Evolutionary conservation across 2,797 vertebrate species (phyloP).

Genomic region (Melanotaenia maccullochi): DNA sequence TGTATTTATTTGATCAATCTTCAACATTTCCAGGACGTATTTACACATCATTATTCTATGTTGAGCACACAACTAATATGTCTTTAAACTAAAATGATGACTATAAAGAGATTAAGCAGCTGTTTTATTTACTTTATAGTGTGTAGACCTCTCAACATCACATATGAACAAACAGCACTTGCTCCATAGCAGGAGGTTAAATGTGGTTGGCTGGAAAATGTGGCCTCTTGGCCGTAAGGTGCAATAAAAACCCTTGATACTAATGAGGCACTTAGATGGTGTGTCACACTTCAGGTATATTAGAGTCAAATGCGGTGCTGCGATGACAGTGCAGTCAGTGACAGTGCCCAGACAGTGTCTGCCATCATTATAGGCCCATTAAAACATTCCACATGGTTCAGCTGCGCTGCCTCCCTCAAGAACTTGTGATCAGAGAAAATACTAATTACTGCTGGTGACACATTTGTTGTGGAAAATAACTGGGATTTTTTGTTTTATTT

Average conservation of each 20-base stretch:
- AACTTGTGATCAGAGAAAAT: constrained; percentile 40
- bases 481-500: constrained; percentile 21
- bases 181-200: constrained; percentile 45
- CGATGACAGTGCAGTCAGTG: constrained; percentile 42
- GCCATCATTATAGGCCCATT: constrained; percentile 72
- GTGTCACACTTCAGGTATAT: constrained; percentile 62
- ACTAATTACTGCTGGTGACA: constrained; percentile 57
- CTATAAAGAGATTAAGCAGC: constrained; percentile 10
- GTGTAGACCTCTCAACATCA: constrained; percentile 10
- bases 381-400: constrained; percentile 61
- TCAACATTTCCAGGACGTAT: not conserved
- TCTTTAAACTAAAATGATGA: not conserved
- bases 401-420: constrained; percentile 32
- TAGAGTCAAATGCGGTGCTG: constrained; percentile 43
- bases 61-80: not conserved
- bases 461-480: constrained; percentile 30
- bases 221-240: constrained; percentile 44
- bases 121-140: constrained; percentile 20
- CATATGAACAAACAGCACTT: constrained; percentile 5
- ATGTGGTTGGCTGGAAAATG: constrained; percentile 42
- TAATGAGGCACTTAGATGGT: constrained; percentile 72
- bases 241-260: constrained; percentile 31
- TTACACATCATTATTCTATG: not conserved
- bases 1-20: not conserved
- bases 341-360: constrained; percentile 59